phyloP scores from a whole-genome alignment of 2,888 invertebrate genomes.

The Catocala nupta region DNA sequence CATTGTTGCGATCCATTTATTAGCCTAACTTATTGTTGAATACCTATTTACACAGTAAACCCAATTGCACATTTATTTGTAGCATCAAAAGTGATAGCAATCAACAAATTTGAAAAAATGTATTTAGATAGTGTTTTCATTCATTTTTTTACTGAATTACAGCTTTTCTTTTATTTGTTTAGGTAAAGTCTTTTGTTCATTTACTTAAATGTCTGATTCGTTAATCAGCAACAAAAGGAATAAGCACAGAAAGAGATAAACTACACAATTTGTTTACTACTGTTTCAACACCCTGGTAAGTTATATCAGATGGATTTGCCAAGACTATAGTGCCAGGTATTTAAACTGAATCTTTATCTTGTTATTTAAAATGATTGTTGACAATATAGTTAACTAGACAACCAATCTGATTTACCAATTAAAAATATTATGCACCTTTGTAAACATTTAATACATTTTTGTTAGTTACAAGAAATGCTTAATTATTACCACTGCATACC shows the following conservation, averaged over 20 bases:
- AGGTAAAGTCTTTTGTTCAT: conserved; percentile 46
- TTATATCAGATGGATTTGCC: not conserved
- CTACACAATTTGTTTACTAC: conserved; percentile 10
- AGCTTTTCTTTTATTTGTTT: conserved; percentile 19
- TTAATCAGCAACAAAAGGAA: conserved; percentile 34
- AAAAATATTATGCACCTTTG: too few species aligned
- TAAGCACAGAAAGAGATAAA: conserved; percentile 9
- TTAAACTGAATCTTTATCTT: too few species aligned
- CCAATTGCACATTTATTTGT: conserved; percentile 42
- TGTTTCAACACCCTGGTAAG: not conserved
- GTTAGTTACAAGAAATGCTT: too few species aligned
- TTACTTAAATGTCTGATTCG: conserved; percentile 35
- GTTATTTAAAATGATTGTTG: too few species aligned
- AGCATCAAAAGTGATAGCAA: conserved; percentile 24
- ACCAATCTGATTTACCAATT: too few species aligned
- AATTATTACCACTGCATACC: too few species aligned
- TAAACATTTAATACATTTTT: too few species aligned
- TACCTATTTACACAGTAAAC: conserved; percentile 65
- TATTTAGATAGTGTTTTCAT: conserved; percentile 45
- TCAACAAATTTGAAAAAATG: conserved; percentile 26
- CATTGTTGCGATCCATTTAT: conserved; percentile 79
- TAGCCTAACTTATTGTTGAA: conserved; percentile 63
- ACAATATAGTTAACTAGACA: too few species aligned
- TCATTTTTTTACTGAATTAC: conserved; percentile 27
- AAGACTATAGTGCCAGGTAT: not conserved